Evolutionary conservation across 2,797 vertebrate genomes (phyloP).

Genomic region (Gobio occitaniae): DNA sequence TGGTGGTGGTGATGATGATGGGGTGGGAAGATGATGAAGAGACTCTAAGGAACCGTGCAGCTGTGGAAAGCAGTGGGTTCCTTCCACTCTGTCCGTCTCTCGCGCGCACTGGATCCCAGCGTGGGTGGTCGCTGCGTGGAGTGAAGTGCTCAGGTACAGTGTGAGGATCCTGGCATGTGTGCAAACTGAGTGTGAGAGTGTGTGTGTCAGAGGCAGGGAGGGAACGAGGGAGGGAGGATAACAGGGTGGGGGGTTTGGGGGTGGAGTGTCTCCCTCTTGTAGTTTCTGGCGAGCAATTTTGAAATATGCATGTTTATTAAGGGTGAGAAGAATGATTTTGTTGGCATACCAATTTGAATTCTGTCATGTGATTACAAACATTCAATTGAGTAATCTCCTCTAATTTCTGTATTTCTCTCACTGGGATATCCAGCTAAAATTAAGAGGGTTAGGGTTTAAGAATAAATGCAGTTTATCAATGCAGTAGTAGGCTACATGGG

Average conservation of each 20-base stretch:
- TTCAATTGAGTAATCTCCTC: background rate
- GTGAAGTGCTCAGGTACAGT: conserved; percentile 58
- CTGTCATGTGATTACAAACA: background rate
- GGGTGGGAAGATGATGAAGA: background rate
- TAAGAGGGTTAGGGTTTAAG: background rate
- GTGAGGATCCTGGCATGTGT: conserved; percentile 59
- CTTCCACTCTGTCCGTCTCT: conserved; percentile 6
- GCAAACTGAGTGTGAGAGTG: conserved; percentile 30
- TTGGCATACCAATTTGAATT: background rate
- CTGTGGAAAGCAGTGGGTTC: conserved; percentile 33
- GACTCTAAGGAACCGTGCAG: conserved; percentile 1
- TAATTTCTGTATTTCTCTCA: background rate
- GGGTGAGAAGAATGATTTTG: background rate
- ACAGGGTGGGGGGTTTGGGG: conserved; percentile 37
- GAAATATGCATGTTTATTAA: conserved; percentile 35
- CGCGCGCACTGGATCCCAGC: conserved; percentile 28
- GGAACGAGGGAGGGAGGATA: conserved; percentile 27
- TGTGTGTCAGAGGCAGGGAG: conserved; percentile 37
- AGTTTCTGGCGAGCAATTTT: conserved; percentile 46
- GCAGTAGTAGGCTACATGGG: background rate
- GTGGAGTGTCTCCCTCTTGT: conserved; percentile 49
- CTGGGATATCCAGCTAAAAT: background rate
- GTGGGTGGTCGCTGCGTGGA: conserved; percentile 58
- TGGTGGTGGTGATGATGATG: background rate
- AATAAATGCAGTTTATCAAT: background rate